A percentile compares a stretch with the other conserved stretches of the same genome.
Conservation (phyloP, 92 coral and sea anemone genomes). For the Epizoanthus stellaris region DNA sequence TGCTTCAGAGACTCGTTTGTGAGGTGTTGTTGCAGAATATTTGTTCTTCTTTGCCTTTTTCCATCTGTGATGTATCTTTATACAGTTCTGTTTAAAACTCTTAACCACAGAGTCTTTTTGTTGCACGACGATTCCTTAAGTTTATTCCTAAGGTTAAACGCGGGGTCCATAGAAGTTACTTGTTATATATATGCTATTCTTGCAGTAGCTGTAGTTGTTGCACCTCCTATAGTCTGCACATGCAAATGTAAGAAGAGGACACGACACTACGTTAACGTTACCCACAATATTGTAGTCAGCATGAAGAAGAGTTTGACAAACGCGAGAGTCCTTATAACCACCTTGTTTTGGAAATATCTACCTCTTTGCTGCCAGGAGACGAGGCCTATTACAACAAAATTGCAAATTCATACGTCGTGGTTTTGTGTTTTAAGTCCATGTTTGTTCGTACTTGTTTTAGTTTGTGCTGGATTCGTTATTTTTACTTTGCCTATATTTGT, state of each 20-base stretch:
- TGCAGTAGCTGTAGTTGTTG: neutral
- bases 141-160: too few relatives aligned
- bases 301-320: too few relatives aligned
- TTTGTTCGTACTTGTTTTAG: too few relatives aligned
- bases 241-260: neutral
- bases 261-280: too few relatives aligned
- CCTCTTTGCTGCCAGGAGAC: too few relatives aligned
- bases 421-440: neutral
- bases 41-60: neutral
- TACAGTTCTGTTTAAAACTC: neutral
- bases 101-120: neutral
- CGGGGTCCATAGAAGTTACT: neutral
- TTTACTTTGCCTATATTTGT: too few relatives aligned
- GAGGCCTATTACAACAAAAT: neutral
- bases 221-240: neutral
- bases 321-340: too few relatives aligned
- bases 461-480: too few relatives aligned
- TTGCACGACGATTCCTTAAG: too few relatives aligned
- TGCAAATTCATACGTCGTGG: neutral
- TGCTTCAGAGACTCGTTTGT: neutral
- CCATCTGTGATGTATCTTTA: neutral
- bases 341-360: too few relatives aligned
- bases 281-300: too few relatives aligned
- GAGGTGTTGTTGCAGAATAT: neutral
- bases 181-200: neutral